phyloP scores from a whole-genome alignment of 2,797 vertebrate genomes.

The Triplophysa bombifrons region DNA sequence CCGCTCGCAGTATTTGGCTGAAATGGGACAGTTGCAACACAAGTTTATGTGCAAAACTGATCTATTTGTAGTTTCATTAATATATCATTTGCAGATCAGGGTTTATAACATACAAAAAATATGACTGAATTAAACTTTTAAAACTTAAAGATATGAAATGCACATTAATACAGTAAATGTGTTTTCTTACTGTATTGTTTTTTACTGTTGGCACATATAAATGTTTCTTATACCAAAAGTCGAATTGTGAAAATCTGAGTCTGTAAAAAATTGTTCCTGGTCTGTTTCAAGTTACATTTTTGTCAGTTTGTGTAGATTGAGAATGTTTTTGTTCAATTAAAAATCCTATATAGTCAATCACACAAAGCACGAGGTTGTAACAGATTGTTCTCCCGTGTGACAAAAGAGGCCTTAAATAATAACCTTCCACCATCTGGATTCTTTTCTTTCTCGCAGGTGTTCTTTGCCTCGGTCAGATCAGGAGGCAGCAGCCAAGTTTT shows the following conservation, averaged over 20 bases:
- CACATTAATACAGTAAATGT: no score
- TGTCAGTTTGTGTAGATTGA: background rate
- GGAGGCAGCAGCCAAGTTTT: slow-evolving; percentile 99
- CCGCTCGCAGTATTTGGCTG: background rate
- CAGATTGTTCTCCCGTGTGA: background rate
- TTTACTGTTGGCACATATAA: background rate
- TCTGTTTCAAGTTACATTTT: background rate
- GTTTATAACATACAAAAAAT: no score
- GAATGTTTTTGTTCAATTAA: no score
- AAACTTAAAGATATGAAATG: no score
- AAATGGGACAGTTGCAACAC: background rate
- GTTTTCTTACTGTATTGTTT: no score
- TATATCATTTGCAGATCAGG: no score
- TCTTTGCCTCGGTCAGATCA: slow-evolving; percentile 97
- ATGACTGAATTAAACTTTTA: no score
- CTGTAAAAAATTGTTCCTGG: background rate
- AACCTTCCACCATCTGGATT: background rate
- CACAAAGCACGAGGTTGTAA: background rate
- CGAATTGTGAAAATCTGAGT: background rate
- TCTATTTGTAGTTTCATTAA: no score
- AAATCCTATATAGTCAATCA: background rate
- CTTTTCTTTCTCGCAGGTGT: slow-evolving; percentile 80
- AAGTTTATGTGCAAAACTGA: no score
- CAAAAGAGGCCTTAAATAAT: slow-evolving; percentile 10
- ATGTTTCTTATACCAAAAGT: background rate